phyloP scores from a whole-genome alignment of 2,113 vertebrate species.

The Dicentrarchus labrax region DNA sequence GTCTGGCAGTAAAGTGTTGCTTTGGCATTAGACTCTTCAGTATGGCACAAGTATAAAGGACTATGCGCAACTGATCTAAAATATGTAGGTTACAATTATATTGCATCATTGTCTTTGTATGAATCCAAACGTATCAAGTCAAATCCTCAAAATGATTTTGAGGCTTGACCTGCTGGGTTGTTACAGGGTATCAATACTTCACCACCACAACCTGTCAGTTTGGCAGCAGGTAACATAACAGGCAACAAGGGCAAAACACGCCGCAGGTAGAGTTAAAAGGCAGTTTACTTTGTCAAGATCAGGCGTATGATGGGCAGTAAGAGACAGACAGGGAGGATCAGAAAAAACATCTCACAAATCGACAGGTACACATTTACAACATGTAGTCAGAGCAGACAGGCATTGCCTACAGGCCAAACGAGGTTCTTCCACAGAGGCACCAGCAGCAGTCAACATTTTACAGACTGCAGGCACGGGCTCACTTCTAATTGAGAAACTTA shows the following conservation, averaged over 20 bases:
- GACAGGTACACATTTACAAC: conserved; percentile 7
- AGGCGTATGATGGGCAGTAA: conserved; percentile 20
- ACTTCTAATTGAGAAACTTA: neutral
- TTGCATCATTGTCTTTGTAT: neutral
- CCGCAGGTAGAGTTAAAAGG: conserved; percentile 28
- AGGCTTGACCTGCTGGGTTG: neutral
- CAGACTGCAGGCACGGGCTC: neutral
- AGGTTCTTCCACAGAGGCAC: neutral
- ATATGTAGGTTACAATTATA: neutral
- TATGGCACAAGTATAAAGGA: neutral
- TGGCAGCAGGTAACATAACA: conserved; percentile 34
- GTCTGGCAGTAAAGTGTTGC: conserved; percentile 28
- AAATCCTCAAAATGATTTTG: conserved; percentile 19
- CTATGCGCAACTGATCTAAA: neutral
- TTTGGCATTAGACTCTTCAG: conserved; percentile 4
- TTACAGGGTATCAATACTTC: conserved; percentile 15
- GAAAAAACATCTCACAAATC: conserved; percentile 19
- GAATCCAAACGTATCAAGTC: conserved; percentile 6
- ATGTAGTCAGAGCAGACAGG: conserved; percentile 4
- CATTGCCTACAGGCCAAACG: neutral
- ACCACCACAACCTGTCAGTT: conserved; percentile 32
- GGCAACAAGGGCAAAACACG: neutral
- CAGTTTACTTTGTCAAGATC: conserved; percentile 23
- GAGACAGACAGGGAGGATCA: neutral
- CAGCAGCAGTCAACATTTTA: neutral